Evolutionary conservation across 2,888 invertebrate species (phyloP), one percentile per base, ranked within the genome.

Genomic region (Mesorhabditis spiculigera): DNA sequence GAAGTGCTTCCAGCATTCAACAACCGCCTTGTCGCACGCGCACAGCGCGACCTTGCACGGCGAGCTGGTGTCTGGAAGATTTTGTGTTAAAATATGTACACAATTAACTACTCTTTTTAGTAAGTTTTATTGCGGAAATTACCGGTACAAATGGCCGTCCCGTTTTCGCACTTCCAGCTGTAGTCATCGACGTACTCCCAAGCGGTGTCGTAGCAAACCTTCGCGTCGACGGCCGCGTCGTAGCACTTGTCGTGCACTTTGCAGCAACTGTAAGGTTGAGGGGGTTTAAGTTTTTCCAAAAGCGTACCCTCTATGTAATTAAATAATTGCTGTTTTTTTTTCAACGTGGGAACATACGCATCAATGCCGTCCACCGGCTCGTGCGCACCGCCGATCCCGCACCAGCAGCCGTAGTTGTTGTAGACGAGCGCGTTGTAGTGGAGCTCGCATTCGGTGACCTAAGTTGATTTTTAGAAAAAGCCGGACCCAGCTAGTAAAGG

Each of bases 201-300:
- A 63, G 78, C 78, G 0, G 78, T 77, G 67, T 84, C 81, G 71
- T 75, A 73, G 8, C 69, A 63, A 1, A 71, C 73, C 28, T 71
- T 70, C 10, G 74, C 63, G 68, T 80, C 83, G 5, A 82, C 79
- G 1, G 83, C 84, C 4, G 68, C 72, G 68, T 85, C 84, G 67
- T 85, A 84, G 70, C 84, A 84, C 70, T 85, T 78, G 71, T 85
- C 84, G 71, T 85, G 84, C 50, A 75, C 71, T 75, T 78, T 79
- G 71, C 84, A 84, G 62, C 84, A 84, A 4, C 82, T 81, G 70
- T 74, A 78, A 66, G 63, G 43, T 79, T n/a, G n/a, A n/a, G n/a
- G n/a, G n/a, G n/a, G n/a, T n/a, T n/a, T n/a, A n/a, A n/a, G n/a
- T n/a, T n/a, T n/a, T n/a, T n/a, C n/a, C n/a, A n/a, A n/a, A n/a